Evolutionary conservation across 2,888 invertebrate species (phyloP), one percentile per base, ranked within the genome.

Genomic region (Nemapogon koenigi): DNA sequence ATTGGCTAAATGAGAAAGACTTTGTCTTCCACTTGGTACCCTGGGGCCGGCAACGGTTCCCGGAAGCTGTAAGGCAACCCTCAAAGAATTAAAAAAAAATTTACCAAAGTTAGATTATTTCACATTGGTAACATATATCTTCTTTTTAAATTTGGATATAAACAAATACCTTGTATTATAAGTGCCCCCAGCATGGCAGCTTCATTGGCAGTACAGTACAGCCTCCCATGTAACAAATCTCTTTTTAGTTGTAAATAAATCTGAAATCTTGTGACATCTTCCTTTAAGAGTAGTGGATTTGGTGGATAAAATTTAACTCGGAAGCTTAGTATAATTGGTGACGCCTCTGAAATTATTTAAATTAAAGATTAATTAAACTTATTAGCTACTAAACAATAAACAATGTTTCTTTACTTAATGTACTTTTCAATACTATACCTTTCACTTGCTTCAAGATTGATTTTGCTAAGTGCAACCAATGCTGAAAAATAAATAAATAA

Each of bases 271-370:
- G 97, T 94, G 45, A 94, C 89, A 69, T 97, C 93, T 64, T 97
- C 97, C 66, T 93, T 94, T 47, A 98, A 80, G 38, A 92, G 84
- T 64, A 92, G 84, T 11, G 97, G 97, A 75, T 97, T 95, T 40
- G 93, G 92, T 11, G 98, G 97, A 68, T 98, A 98, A 72, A 95
- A 98, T 81, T 97, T 97, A 46, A 97, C 94, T 45, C 97, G 91
- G 70, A 98, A 94, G 73, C 95, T 96, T 64, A 98, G 92, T 43
- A 96, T 76, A 57, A 94, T 90, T 43, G 94, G 93, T 52, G 92
- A 90, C 55, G 95, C 86, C 73, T 95, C 96, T 94, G 81, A 8
- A 81, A 69, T 40, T 44, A 39, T n/a, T 28, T 7, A 13, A n/a
- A n/a, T 28, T 10, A 28, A 28, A 7, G 4, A 13, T 28, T 4